Base-by-base conservation (phyloP, 2,888 invertebrate species). In the Lordiphosa fenestrarum region DNA sequence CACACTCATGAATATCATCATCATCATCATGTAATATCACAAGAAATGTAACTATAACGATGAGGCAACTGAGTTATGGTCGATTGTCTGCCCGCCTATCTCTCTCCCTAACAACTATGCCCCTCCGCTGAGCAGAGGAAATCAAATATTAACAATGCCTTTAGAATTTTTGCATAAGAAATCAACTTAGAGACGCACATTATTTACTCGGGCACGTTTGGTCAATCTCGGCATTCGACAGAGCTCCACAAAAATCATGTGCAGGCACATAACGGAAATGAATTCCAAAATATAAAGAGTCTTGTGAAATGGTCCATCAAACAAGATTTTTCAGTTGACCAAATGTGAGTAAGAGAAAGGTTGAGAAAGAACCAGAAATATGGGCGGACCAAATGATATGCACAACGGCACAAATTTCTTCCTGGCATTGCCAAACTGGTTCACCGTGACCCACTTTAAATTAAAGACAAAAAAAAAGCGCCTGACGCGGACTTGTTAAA, bases 111-210 rank as follows among this genome's bases (percentile, higher is more conserved):
- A 3, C 30, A 30, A 30, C 30, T 30, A 9, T 30, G 30, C 9
- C 2, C 9, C 2, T 3, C 9, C 9, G 9, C 9, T 30, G 9
- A 60, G 39, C 73, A 53, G 41, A 53, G 59, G 70, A 71, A 77
- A 71, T 78, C 66, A 60, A 42, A 71, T 82, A 76, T 76, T 74
- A 78, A 82, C 75, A 78, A 73, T 77, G 77, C 77, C 53, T 71
- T 72, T 66, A 46, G 47, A 46, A 38, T 21, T 83, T 77, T 82
- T 77, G 77, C 77, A 82, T 77, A 80, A 64, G 69, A 58, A 58
- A 56, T 39, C 40, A 39, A 21, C 51, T 59, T 44, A 52, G 49
- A 53, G 37, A 65, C 39, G 60, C 56, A 55, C 49, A 54, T 63
- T 50, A 55, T 66, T 62, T 59, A 67, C 53, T 39, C 49, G 48